These are phyloP conservation scores for Seira ritae DNA, from an alignment of 2,888 invertebrate species.

Conservation along the genomic window DNA sequence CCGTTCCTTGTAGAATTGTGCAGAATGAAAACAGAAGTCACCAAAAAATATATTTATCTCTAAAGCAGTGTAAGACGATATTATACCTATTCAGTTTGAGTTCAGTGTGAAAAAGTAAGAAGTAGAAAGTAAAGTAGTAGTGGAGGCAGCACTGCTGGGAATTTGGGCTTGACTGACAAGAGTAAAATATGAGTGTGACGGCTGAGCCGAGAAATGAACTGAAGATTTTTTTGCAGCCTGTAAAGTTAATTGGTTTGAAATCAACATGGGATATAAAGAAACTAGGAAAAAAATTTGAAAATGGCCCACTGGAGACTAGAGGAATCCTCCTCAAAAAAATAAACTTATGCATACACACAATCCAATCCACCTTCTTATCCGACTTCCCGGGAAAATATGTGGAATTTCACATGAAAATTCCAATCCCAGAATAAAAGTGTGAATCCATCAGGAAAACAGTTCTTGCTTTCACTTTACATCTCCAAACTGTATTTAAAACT, in stretches of 20 bases:
- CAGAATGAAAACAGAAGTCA: conserved; percentile 39
- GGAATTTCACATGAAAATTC: not conserved
- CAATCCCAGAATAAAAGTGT: not conserved
- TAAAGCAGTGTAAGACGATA: no score
- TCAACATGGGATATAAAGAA: conserved; percentile 65
- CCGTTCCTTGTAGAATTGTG: not conserved
- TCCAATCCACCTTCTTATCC: conserved; percentile 62
- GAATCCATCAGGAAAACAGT: no score
- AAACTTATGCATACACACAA: conserved; percentile 54
- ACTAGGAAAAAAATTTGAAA: conserved; percentile 30
- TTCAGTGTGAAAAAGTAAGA: no score
- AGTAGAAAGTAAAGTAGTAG: no score
- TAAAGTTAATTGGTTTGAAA: conserved; percentile 72
- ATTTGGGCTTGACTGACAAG: conserved; percentile 67
- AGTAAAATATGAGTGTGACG: conserved; percentile 68
- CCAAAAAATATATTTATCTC: conserved; percentile 34
- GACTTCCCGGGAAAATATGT: conserved; percentile 47
- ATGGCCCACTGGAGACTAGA: conserved; percentile 62
- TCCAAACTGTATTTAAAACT: not conserved
- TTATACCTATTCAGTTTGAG: no score
- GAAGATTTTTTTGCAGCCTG: conserved; percentile 70
- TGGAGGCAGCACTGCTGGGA: conserved; percentile 57
- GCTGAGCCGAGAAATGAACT: conserved; percentile 68
- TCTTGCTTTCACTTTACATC: not conserved
- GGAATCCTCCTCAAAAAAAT: conserved; percentile 38